Evolutionary conservation across 2,113 vertebrate genomes (phyloP), one percentile per base, ranked within the genome.

Genomic region (Tachysurus fulvidraco): DNA sequence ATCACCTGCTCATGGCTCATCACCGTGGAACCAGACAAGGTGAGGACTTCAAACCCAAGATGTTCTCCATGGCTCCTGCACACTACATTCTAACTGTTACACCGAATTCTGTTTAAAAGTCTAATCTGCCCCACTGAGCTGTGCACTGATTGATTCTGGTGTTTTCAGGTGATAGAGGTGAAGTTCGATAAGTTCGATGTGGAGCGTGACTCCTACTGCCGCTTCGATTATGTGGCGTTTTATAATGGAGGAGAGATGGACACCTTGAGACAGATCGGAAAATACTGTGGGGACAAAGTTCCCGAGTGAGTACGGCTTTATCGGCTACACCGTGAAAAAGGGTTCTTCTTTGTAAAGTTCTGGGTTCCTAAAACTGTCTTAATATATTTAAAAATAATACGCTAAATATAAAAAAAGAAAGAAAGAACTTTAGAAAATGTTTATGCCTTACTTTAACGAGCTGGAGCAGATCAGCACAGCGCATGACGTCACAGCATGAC

Each of bases 1-100:
- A 95, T 96, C 92, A 98, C 94, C 92, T 98, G 97, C 91, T 97
- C 96, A 83, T 98, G 97, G 97, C 96, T 97, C 65, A 96, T 98
- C 92, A 93, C 96, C 0, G 96, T 96, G 59, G 95, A 96, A 19
- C 92, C 91, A 0, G 89, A 94, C 85, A 95, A 94, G 96, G 97
- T 97, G 59, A 81, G 92, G 55, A 54, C 50, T 65, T 44, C 8
- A 44, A 44, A 73, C 23, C 7, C 10, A 44, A 73, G n/a, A 30
- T 16, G 1, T 30, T 4, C 46, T 65, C 12, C n/a, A 65, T n/a
- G 23, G 19, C 36, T 73, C 4, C 73, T 50, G 44, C 44, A 52
- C 12, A 14, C n/a, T 52, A 28, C 74, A 78, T 25, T 54, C 13
- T 10, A 28, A 77, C 4, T 54, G 2, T 28, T 17, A 54, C 0